Base-by-base conservation (phyloP, 2,113 vertebrate species). In the Gambusia holbrooki region DNA sequence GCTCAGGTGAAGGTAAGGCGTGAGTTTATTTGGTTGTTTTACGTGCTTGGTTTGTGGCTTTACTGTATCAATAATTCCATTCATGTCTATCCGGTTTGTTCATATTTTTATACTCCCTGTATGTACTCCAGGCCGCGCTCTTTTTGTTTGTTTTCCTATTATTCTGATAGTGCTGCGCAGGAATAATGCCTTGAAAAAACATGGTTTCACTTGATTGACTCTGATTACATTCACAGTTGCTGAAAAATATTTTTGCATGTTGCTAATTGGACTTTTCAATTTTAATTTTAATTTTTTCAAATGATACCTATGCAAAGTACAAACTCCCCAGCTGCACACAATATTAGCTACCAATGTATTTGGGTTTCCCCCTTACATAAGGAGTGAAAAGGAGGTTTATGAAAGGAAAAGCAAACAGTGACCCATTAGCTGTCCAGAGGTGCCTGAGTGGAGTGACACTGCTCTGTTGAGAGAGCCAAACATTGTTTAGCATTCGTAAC, bases 321-420 rank as follows among this genome's bases (percentile, higher is more conserved):
- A 48, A 19, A 48, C 15, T 5, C 45, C 40, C 15, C 45, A 19
- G 45, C 51, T 58, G 10, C 25, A 37, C 42, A 14, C 4, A 15
- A 48, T 69, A 17, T 3, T 13, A 69, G 33, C 6, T n/a, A 63
- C 66, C 29, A 30, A 19, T 35, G 71, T 72, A 32, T 80, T 30
- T 74, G 45, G n/a, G 12, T 29, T 64, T 58, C 42, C 7, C 5
- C 69, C 72, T 66, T 30, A 45, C n/a, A 19, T 67, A 40, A n/a
- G 84, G 12, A 81, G 68, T 58, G 10, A 68, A 77, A 76, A 78
- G 22, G 73, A 71, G 68, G 29, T 89, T 92, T 85, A 90, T 85
- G 69, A 71, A 3, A 32, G 71, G 73, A 78, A 91, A 87, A 84
- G 70, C 82, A 91, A 92, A 92, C 86, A 89, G 66, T 42, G 73